Evolutionary conservation across 2,888 invertebrate genomes (phyloP), one percentile per base, ranked within the genome.

Genomic region (Xestia sexstrigata): DNA sequence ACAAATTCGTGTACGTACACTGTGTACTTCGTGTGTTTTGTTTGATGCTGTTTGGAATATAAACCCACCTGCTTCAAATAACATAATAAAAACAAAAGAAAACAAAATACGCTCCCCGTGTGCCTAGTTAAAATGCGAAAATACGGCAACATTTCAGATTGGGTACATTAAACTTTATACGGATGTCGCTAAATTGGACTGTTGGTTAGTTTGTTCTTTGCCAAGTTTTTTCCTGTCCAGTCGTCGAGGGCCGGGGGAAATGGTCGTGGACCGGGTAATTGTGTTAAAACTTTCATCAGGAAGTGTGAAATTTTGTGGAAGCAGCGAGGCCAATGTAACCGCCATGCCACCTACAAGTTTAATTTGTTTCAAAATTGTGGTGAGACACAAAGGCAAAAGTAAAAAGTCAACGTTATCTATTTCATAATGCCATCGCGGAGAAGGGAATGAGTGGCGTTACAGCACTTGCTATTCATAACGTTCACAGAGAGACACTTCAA

Each of bases 251-350:
- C 93, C 91, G 90, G 89, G 93, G 91, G 91, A 93, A 95, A 95
- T 93, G 94, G 94, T 93, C 92, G 93, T 91, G 93, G 94, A 94
- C 94, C 93, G 94, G 95, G 95, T 96, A 96, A 96, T 96, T 95
- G 95, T 95, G 96, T 96, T 96, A 96, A 96, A 96, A 96, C 94
- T 96, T 96, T 95, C 95, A 96, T 95, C 95, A 93, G 94, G 94
- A 94, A 95, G 95, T 96, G 95, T 94, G 94, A 95, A 95, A 95
- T 94, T 96, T 94, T 93, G 93, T 92, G 92, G 92, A 92, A 93
- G 91, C 92, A 89, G 91, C 91, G 92, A 90, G 91, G 91, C 91
- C 93, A 92, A 89, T 91, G 92, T 92, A 89, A 90, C 94, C 90
- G 88, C 89, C 76, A 79, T 88, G 76, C 90, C 91, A 92, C 91